phyloP scores from a whole-genome alignment of 2,888 invertebrate species.

The Caenorhabditis imperialis region DNA sequence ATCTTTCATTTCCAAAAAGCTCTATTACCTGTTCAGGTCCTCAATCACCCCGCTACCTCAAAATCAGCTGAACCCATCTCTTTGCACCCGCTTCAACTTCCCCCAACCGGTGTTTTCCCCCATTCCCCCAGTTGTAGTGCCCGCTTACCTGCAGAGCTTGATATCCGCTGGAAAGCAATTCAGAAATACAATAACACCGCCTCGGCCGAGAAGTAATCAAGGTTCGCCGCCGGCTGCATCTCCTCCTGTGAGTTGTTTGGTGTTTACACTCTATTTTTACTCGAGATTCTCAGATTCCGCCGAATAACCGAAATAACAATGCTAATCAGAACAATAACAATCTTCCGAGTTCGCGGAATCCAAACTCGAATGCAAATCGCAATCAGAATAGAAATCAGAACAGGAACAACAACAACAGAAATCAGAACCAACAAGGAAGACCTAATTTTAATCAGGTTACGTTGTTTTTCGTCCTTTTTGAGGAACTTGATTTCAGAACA shows the following conservation, averaged over 20 bases:
- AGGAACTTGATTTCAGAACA: background rate
- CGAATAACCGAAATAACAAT: slow-evolving; percentile 25
- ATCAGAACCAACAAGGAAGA: background rate
- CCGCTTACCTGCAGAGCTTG: slow-evolving; percentile 20
- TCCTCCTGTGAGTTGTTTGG: slow-evolving; percentile 13
- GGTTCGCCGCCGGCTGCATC: slow-evolving; percentile 42
- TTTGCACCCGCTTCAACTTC: slow-evolving; percentile 45
- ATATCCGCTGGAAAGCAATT: slow-evolving; percentile 33
- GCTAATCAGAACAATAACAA: slow-evolving; percentile 17
- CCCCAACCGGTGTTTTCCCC: slow-evolving; percentile 17
- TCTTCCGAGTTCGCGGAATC: slow-evolving; percentile 7
- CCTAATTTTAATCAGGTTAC: too few relatives aligned
- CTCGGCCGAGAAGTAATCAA: slow-evolving; percentile 25
- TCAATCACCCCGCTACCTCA: slow-evolving; percentile 35
- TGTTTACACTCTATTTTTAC: background rate
- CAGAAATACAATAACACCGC: slow-evolving; percentile 14
- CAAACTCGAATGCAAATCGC: slow-evolving; percentile 1
- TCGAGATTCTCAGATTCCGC: slow-evolving; percentile 19
- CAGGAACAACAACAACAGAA: background rate
- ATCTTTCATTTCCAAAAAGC: background rate
- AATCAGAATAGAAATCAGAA: slow-evolving; percentile 20
- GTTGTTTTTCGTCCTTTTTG: background rate
- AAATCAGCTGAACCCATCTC: slow-evolving; percentile 23
- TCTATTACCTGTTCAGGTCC: slow-evolving; percentile 18
- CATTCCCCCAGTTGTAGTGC: slow-evolving; percentile 15